Evolutionary conservation across 92 coral and sea anemone species (phyloP).

Genomic region (Porites divaricata): DNA sequence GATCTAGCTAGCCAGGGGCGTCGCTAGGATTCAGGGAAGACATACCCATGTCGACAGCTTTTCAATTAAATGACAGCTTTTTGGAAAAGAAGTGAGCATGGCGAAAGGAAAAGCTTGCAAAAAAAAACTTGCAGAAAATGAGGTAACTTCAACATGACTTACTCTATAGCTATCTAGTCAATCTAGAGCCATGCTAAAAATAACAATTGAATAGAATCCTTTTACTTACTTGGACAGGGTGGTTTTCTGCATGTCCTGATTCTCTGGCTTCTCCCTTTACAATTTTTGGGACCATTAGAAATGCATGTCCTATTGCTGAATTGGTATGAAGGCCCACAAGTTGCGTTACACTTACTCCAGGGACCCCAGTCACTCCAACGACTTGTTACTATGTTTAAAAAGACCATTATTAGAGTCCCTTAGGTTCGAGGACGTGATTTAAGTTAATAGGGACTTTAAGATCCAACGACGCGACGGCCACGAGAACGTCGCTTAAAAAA

Average conservation of each 20-base stretch:
- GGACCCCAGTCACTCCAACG: conserved; percentile 61
- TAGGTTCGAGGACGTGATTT: too few relatives aligned
- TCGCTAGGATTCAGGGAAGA: too few relatives aligned
- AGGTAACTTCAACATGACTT: not conserved
- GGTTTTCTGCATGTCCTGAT: not conserved
- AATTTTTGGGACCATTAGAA: conserved; percentile 28
- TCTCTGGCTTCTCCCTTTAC: conserved; percentile 35
- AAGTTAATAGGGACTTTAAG: too few relatives aligned
- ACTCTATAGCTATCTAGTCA: not conserved
- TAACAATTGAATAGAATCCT: not conserved
- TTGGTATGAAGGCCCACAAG: conserved; percentile 56
- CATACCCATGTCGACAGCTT: too few relatives aligned
- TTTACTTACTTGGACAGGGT: conserved; percentile 71
- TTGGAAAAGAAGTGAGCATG: too few relatives aligned
- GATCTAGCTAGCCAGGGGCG: too few relatives aligned
- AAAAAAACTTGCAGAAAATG: too few relatives aligned
- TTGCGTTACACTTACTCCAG: conserved; percentile 65
- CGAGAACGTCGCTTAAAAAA: too few relatives aligned
- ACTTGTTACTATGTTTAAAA: conserved; percentile 49
- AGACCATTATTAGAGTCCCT: not conserved
- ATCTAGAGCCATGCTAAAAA: too few relatives aligned
- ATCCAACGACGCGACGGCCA: too few relatives aligned
- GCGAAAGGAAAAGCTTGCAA: too few relatives aligned
- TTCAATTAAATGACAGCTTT: too few relatives aligned
- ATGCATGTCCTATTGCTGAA: conserved; percentile 44